Evolutionary conservation across 2,888 invertebrate genomes (phyloP), one percentile per base, ranked within the genome.

Genomic region (Acanthopleura granulata): DNA sequence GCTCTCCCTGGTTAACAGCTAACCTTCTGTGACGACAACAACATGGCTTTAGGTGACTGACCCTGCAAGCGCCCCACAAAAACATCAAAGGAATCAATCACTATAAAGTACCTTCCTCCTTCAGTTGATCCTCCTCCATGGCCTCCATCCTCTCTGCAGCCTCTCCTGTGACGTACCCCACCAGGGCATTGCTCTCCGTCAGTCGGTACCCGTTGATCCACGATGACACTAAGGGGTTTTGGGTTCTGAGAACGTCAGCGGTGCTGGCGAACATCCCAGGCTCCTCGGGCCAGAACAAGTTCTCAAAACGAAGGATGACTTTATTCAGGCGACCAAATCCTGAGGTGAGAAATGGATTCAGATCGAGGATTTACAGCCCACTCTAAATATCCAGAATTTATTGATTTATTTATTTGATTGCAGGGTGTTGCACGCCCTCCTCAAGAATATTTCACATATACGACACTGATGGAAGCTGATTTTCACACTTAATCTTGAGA

Each of bases 261-360:
- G 50, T 49, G 9, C 14, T n/a, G 18, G 27, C n/a, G 27, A 71
- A 71, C 40, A 71, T 71, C 14, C 71, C 71, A 6, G 71, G n/a
- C 16, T 71, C 49, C n/a, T 18, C 22, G 18, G 40, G 22, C 71
- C 71, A 71, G 18, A 71, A 71, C 18, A 22, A 3, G 14, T 71
- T 49, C 40, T 71, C 49, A 71, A 71, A 71, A 16, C 50, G n/a
- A 22, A 71, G 49, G 71, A 71, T 71, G 1, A 71, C 71, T 49
- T 71, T 71, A 25, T 71, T 71, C 18, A 71, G 22, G 18, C n/a
- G 71, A 71, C 71, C 71, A 9, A 49, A 40, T 4, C 71, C 71
- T 71, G 71, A 4, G 16, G 6, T 6, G 25, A 71, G 12, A 49
- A 49, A 1, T 12, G 22, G 4, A 66, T 12, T 6, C 57, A 57